Evolutionary conservation across 2,888 invertebrate species (phyloP), one percentile per base, ranked within the genome.

Genomic region (Apamea anceps): DNA sequence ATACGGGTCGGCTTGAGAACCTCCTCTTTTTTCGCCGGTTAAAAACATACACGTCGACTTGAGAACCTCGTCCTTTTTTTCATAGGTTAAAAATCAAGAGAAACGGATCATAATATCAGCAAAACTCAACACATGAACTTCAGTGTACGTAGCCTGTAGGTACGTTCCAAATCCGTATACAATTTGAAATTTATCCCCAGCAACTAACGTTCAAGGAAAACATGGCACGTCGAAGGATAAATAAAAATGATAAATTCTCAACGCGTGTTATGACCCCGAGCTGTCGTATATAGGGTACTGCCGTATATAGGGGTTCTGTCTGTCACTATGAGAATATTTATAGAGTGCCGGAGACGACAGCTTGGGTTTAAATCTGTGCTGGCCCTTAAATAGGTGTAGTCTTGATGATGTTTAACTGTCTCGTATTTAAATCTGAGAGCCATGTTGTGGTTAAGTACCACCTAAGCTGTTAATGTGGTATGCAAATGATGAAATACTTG

Each of bases 231-330:
- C 85, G 88, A 85, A 85, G 85, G 70, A 87, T 87, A 87, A 85
- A 85, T 85, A 85, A 87, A 85, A 87, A 85, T 85, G 85, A 87
- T 87, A 87, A 85, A 85, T 85, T 85, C 85, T 66, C 73, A 74
- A 73, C 88, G 85, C 85, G 88, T 85, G 88, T 85, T 87, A 85
- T 81, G 85, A 85, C 81, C 88, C 80, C 68, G 51, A 75, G 75
- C 72, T 21, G 65, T 63, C 75, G 72, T 73, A 80, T 80, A 75
- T 85, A 75, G 71, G 72, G 73, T 79, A 32, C 25, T 65, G 37
- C 6, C 25, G 80, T 78, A 75, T 82, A 73, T 82, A 68, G 62
- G 48, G 60, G 70, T 82, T 80, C 75, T 72, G 77, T 85, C 77
- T 85, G 85, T 87, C 85, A 87, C 88, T 71, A 71, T 37, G 75